Evolutionary conservation across 1,140 invertebrate genomes (phyloP).

Genomic region (Homarus americanus): DNA sequence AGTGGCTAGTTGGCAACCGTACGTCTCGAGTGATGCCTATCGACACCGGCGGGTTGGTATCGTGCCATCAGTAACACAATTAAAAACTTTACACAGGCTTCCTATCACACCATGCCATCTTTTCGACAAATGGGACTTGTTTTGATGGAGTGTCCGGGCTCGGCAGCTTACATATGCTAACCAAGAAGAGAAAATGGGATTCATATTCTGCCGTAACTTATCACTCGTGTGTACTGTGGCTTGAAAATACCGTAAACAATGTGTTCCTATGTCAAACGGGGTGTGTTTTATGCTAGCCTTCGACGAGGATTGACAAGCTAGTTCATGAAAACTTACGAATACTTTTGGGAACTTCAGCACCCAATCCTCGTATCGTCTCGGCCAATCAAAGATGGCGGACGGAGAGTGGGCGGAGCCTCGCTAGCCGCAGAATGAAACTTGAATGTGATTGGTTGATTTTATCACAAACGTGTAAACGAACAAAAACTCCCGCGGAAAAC

Average conservation of each 20-base stretch:
- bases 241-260: background rate
- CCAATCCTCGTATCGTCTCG: conserved; percentile 50
- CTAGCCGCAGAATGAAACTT: conserved; percentile 63
- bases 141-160: conserved; percentile 45
- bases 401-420: conserved; percentile 56
- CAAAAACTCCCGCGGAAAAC: conserved; percentile 62
- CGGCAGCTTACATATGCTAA: background rate
- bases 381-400: conserved; percentile 57
- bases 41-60: conserved; percentile 26
- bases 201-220: no score
- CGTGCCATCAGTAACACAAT: conserved; percentile 63
- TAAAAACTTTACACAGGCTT: conserved; percentile 69
- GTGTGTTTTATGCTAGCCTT: background rate
- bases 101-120: conserved; percentile 63
- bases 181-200: no score
- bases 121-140: conserved; percentile 69
- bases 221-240: no score
- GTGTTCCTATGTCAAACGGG: background rate
- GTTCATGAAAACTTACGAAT: conserved; percentile 12
- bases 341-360: conserved; percentile 24
- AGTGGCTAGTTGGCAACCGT: conserved; percentile 24
- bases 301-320: background rate
- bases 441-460: conserved; percentile 69
- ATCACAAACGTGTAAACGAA: conserved; percentile 64
- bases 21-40: conserved; percentile 54